Percentiles rank a stretch among this genome's conserved stretches.
These are phyloP conservation scores for Apostichopus californicus DNA, from an alignment of 35 echinoderm and acorn worm genomes.

Conservation along the genomic window DNA sequence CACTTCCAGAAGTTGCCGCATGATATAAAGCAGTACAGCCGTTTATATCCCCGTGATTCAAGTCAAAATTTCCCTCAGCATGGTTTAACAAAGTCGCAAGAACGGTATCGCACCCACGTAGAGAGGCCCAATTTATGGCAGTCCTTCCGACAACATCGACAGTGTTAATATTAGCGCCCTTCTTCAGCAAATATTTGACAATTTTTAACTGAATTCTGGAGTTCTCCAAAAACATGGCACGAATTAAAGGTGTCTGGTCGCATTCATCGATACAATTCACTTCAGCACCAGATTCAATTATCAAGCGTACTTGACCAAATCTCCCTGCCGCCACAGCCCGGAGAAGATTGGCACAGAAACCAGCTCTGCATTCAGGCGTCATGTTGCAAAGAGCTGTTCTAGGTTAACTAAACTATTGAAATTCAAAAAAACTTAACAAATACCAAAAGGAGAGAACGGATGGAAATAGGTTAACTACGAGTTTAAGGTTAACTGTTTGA, in stretches of 20 bases:
- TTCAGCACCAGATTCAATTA: constrained; percentile 67
- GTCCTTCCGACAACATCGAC: constrained; percentile 10
- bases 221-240: constrained; percentile 83
- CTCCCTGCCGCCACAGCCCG: constrained; percentile 71
- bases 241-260: constrained; percentile 73
- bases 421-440: too few relatives aligned
- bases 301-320: constrained; percentile 74
- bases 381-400: neutral
- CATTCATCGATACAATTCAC: constrained; percentile 66
- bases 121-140: constrained; percentile 77
- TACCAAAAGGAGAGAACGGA: too few relatives aligned
- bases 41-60: constrained; percentile 43
- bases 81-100: constrained; percentile 51
- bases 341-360: constrained; percentile 25
- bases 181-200: neutral
- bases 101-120: constrained; percentile 59
- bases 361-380: neutral
- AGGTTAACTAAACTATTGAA: too few relatives aligned
- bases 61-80: constrained; percentile 67
- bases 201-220: constrained; percentile 61
- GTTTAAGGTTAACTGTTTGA: too few relatives aligned
- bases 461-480: too few relatives aligned
- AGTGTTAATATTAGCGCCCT: too few relatives aligned
- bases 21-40: constrained; percentile 68
- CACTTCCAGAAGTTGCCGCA: constrained; percentile 78